phyloP scores from a whole-genome alignment of 2,888 invertebrate species.

The Andrena camellia region DNA sequence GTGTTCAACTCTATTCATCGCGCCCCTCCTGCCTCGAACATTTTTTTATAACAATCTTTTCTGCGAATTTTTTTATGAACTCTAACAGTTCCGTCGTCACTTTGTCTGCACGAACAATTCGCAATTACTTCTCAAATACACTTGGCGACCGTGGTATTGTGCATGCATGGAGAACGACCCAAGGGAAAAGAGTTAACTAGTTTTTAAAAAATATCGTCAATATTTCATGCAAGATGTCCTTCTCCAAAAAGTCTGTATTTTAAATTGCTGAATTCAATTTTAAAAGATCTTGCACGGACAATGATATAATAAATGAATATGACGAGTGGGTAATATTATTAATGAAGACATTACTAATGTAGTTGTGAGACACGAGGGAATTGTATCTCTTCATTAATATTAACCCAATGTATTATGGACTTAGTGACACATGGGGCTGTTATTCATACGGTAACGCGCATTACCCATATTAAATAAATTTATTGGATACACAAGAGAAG shows the following conservation, averaged over 20 bases:
- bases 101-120: not conserved
- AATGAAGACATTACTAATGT: slow-evolving; percentile 14
- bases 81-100: slow-evolving; percentile 2
- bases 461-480: not conserved
- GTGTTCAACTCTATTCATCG: slow-evolving; percentile 30
- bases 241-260: not conserved
- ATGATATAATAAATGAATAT: not conserved
- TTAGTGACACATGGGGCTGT: not conserved
- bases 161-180: not conserved
- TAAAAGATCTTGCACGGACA: not conserved
- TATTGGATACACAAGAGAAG: not conserved
- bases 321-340: not conserved
- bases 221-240: not conserved
- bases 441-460: not conserved
- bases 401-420: not conserved
- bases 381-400: slow-evolving; percentile 2
- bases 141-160: not conserved
- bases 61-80: not conserved
- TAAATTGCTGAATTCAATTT: not conserved
- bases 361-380: not conserved
- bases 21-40: slow-evolving; percentile 1
- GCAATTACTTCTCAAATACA: not conserved
- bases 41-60: slow-evolving; percentile 19
- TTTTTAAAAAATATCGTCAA: too few relatives aligned
- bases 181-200: not conserved